Evolutionary conservation across 2,888 invertebrate genomes (phyloP).

Genomic region (Sussaba pulchella): DNA sequence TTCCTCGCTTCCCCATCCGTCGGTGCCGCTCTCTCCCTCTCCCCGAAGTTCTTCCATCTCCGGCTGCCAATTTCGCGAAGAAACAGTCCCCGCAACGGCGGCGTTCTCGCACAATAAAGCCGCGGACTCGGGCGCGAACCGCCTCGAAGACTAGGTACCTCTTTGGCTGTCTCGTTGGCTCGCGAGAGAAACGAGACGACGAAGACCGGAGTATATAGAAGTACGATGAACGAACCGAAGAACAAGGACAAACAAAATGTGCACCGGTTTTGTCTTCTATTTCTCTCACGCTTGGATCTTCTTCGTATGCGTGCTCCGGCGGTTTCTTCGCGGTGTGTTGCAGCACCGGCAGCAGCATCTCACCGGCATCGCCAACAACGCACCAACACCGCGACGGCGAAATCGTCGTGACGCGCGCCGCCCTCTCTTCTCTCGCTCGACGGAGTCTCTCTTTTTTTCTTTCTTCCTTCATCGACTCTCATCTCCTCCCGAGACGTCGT

Average conservation of each 20-base stretch:
- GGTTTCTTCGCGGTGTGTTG: neutral
- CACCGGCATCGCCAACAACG: too few species aligned
- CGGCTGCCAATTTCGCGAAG: constrained; percentile 65
- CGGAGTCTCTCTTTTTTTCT: constrained; percentile 38
- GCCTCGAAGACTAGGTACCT: constrained; percentile 19
- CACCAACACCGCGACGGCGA: neutral
- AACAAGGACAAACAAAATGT: constrained; percentile 26
- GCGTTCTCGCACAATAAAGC: constrained; percentile 46
- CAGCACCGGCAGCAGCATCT: constrained; percentile 5
- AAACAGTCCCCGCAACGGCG: constrained; percentile 43
- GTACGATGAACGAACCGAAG: constrained; percentile 5
- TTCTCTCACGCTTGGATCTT: constrained; percentile 38
- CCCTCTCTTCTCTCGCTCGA: constrained; percentile 33
- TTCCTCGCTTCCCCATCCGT: constrained; percentile 8
- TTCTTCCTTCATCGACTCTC: constrained; percentile 43
- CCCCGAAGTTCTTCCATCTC: constrained; percentile 56
- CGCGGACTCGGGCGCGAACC: constrained; percentile 44
- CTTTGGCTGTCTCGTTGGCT: constrained; percentile 63
- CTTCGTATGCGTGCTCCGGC: too few species aligned
- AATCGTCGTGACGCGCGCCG: constrained; percentile 49
- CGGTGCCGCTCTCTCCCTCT: too few species aligned
- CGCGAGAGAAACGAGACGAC: constrained; percentile 49
- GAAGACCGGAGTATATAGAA: constrained; percentile 42
- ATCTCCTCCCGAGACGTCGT: constrained; percentile 36
- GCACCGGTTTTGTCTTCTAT: constrained; percentile 43